Evolutionary conservation across 2,888 invertebrate species (phyloP).

Genomic region (Erynnis tages): DNA sequence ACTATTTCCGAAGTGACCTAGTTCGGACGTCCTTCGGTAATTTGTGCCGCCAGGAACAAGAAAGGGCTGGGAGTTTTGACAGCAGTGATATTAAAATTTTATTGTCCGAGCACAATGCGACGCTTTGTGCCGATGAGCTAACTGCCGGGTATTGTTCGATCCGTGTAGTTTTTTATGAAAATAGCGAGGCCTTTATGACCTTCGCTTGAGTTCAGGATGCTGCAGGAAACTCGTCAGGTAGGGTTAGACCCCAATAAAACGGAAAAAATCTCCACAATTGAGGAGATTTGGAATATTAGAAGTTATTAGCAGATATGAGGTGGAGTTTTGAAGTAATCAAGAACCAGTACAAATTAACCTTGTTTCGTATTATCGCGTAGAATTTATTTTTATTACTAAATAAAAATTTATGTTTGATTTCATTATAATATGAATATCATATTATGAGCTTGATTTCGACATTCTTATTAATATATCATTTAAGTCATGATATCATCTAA

Average conservation of each 20-base stretch:
- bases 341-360: constrained; percentile 26
- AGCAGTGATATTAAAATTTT: constrained; percentile 56
- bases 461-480: constrained; percentile 15
- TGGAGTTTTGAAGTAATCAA: constrained; percentile 16
- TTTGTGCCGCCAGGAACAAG: constrained; percentile 79
- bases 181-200: constrained; percentile 46
- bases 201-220: constrained; percentile 43
- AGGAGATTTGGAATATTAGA: constrained; percentile 6
- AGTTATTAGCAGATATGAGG: constrained; percentile 20
- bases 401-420: constrained; percentile 14
- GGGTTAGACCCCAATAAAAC: constrained; percentile 15
- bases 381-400: constrained; percentile 22
- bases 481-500: constrained; percentile 6
- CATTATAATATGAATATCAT: constrained; percentile 12
- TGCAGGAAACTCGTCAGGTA: constrained; percentile 22
- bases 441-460: constrained; percentile 14
- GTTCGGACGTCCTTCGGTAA: constrained; percentile 79
- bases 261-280: constrained; percentile 7
- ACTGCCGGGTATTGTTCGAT: constrained; percentile 49
- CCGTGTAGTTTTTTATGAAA: constrained; percentile 36
- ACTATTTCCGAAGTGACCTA: constrained; percentile 82
- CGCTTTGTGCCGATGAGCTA: constrained; percentile 50
- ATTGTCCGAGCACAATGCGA: constrained; percentile 53
- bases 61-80: constrained; percentile 75
- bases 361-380: constrained; percentile 20